These are phyloP conservation scores for Anolis carolinensis DNA, from an alignment of 2,113 vertebrate genomes.

Conservation along the genomic window DNA sequence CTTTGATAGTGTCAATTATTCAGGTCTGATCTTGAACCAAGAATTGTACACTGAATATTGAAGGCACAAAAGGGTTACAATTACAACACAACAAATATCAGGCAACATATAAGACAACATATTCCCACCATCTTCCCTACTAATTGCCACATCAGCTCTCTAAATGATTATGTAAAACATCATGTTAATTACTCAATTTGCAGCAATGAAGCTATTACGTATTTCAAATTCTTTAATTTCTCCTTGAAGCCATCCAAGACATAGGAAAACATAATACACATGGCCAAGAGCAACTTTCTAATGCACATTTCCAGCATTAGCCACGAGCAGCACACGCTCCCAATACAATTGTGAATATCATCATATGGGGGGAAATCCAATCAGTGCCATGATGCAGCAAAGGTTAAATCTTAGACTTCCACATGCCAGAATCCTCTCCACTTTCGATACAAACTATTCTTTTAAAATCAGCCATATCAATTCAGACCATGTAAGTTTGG, in stretches of 20 bases:
- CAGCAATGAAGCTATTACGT: background rate
- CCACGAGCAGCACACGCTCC: background rate
- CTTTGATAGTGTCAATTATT: constrained; percentile 32
- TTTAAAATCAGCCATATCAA: background rate
- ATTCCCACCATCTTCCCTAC: constrained; percentile 13
- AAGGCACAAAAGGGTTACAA: constrained; percentile 13
- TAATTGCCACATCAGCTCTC: background rate
- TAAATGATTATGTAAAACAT: background rate
- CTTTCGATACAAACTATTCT: background rate
- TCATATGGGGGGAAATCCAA: too few relatives aligned
- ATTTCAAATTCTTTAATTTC: background rate
- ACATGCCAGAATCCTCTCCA: background rate
- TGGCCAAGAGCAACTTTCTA: background rate
- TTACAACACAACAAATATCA: background rate
- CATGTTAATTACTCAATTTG: background rate
- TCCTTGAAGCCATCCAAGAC: background rate
- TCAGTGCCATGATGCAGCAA: background rate
- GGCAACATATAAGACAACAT: background rate
- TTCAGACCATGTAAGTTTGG: background rate
- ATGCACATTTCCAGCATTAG: background rate
- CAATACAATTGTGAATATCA: background rate
- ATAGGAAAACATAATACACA: background rate
- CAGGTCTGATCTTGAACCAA: background rate
- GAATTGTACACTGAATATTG: background rate
- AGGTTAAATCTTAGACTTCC: background rate